Conservation (phyloP, 2,797 vertebrate species). For the Manis crassicaudata region DNA sequence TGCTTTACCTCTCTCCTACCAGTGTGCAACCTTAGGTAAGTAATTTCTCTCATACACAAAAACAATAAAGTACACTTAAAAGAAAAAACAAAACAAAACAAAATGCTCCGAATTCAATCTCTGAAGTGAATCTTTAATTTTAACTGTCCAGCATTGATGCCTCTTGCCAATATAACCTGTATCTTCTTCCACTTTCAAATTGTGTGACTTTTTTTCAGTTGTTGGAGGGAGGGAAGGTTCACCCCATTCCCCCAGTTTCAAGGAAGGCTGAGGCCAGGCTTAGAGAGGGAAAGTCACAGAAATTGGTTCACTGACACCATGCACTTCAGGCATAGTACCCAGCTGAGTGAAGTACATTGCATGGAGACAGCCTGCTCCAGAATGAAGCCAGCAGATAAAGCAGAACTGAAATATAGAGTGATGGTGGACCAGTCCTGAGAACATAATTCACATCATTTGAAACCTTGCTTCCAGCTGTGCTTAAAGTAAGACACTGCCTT, state of each 20-base stretch:
- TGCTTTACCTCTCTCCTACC: not conserved
- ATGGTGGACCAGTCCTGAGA: not conserved
- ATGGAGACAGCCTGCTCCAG: not conserved
- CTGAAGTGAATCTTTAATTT: not conserved
- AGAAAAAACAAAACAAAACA: not conserved
- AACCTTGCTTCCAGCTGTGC: not conserved
- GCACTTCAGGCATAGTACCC: not conserved
- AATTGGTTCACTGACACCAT: not conserved
- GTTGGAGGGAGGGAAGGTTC: not conserved
- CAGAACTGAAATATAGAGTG: not conserved
- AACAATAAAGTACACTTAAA: not conserved
- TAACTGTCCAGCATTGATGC: not conserved
- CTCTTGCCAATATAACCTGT: not conserved
- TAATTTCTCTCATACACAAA: not conserved
- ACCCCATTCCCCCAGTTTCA: not conserved
- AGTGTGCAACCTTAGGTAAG: not conserved
- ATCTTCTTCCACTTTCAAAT: not conserved
- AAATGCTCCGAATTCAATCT: not conserved
- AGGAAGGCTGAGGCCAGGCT: not conserved
- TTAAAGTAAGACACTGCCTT: not conserved
- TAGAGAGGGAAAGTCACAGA: not conserved
- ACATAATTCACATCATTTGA: not conserved
- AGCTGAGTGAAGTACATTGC: not conserved
- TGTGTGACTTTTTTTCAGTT: not conserved
- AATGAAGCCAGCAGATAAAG: not conserved